Conservation (phyloP, 2,113 vertebrate genomes). For the Nipponia nippon region DNA sequence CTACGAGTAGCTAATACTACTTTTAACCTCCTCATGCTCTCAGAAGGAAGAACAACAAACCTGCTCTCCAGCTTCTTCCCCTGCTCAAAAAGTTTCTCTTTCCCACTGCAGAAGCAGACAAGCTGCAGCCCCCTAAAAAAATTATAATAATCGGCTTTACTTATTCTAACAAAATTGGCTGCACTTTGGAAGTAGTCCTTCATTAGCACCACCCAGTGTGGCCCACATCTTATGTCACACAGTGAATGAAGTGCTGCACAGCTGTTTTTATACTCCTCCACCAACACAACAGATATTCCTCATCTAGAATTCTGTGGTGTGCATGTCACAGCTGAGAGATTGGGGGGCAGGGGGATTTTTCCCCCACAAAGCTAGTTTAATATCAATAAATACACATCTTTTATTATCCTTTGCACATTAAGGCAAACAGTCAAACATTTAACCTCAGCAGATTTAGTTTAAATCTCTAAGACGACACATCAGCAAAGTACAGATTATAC, state of each 20-base stretch:
- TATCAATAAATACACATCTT: not conserved
- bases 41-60: not conserved
- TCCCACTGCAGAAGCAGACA: not conserved
- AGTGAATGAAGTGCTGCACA: not conserved
- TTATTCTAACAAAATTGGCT: not conserved
- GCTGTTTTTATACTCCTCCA: not conserved
- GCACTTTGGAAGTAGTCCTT: not conserved
- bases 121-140: not conserved
- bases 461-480: slow-evolving; percentile 13
- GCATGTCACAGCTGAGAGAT: accelerated
- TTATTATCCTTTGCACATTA: not conserved
- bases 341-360: not conserved
- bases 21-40: not conserved
- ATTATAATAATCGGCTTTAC: not conserved
- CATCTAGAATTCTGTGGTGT: not conserved
- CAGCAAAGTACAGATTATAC: slow-evolving; percentile 28
- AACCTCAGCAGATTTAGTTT: slow-evolving; percentile 27
- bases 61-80: not conserved
- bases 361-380: not conserved
- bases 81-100: not conserved
- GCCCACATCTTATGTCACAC: not conserved
- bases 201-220: not conserved
- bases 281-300: not conserved
- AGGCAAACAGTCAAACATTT: not conserved
- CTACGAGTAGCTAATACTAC: not conserved